phyloP scores from a whole-genome alignment of 2,113 vertebrate species.

The Amphiprion percula region DNA sequence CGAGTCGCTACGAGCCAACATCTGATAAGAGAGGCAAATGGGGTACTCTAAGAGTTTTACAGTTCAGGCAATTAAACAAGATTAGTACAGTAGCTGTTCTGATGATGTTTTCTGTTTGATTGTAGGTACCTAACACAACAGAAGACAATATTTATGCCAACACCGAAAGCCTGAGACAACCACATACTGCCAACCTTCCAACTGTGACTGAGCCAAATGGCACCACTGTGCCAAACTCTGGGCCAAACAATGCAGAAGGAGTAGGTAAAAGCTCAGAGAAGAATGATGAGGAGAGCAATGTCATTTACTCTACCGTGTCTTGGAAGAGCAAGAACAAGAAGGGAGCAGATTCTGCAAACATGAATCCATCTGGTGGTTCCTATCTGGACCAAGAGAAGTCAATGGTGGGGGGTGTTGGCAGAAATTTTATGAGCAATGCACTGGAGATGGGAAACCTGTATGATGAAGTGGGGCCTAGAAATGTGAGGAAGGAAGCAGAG shows the following conservation, averaged over 20 bases:
- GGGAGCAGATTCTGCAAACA: fast-evolving
- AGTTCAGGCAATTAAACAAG: too few relatives aligned
- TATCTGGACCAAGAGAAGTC: constrained; percentile 33
- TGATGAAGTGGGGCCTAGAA: neutral
- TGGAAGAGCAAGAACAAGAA: neutral
- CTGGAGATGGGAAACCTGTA: constrained; percentile 3
- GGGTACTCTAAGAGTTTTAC: constrained; percentile 22
- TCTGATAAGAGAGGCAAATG: neutral
- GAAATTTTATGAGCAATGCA: neutral
- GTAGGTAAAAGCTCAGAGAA: neutral
- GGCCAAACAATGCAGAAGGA: neutral
- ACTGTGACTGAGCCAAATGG: too few relatives aligned
- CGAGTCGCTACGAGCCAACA: neutral
- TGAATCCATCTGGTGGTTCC: fast-evolving
- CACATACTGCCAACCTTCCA: neutral
- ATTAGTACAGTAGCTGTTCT: neutral
- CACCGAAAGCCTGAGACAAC: neutral
- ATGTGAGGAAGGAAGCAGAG: constrained; percentile 2
- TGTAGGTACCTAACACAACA: constrained; percentile 4
- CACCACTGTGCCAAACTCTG: too few relatives aligned
- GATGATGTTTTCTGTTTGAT: neutral
- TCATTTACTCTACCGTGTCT: constrained; percentile 15
- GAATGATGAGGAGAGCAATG: neutral
- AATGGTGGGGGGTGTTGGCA: fast-evolving
- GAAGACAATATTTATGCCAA: constrained; percentile 26